phyloP scores from a whole-genome alignment of 2,888 invertebrate species.

The Hypolimnas misippus region DNA sequence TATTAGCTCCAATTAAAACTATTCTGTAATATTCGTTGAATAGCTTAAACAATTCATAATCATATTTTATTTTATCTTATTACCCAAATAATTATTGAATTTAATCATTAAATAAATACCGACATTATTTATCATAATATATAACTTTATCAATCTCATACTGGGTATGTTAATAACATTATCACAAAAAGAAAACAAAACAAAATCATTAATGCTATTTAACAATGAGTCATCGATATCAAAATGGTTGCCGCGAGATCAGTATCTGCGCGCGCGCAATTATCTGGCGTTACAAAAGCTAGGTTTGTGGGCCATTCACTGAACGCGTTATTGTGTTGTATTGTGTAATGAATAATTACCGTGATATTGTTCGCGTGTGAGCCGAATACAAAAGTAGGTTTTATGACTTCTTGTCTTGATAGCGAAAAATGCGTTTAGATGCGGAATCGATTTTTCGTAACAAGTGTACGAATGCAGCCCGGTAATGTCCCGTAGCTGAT shows the following conservation, averaged over 20 bases:
- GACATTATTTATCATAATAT: no score
- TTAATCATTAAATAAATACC: no score
- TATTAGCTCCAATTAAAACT: no score
- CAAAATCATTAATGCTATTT: background rate
- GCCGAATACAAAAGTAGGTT: slow-evolving; percentile 39
- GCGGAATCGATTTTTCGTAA: background rate
- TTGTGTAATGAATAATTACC: slow-evolving; percentile 67
- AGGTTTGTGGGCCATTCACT: slow-evolving; percentile 67
- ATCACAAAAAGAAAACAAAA: background rate
- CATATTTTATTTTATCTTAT: no score
- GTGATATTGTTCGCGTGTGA: slow-evolving; percentile 42
- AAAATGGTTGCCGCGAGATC: slow-evolving; percentile 20
- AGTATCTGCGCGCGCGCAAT: slow-evolving; percentile 36
- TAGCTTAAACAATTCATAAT: no score
- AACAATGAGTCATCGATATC: slow-evolving; percentile 31
- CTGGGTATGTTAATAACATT: background rate
- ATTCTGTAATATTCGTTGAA: no score
- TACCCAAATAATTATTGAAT: no score
- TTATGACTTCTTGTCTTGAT: slow-evolving; percentile 24
- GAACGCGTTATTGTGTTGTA: slow-evolving; percentile 50
- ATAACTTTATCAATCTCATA: no score
- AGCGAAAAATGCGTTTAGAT: slow-evolving; percentile 19
- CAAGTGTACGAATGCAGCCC: no score
- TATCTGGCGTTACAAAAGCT: slow-evolving; percentile 47
- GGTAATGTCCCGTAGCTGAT: no score